Conservation (phyloP, 2,113 vertebrate species). For the Ceyx cyanopectus region DNA sequence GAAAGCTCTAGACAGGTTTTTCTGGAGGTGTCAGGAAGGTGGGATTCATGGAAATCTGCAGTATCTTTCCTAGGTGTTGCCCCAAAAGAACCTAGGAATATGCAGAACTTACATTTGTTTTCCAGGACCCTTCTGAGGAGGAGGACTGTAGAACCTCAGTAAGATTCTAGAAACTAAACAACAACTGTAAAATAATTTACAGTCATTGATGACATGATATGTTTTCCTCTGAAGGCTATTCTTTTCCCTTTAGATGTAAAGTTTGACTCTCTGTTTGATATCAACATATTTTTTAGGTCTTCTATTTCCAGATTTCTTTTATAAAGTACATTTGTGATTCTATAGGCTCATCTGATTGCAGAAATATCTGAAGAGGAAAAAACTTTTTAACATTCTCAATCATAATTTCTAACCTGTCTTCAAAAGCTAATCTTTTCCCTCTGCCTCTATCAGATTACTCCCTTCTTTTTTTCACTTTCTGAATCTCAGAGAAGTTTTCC, state of each 20-base stretch:
- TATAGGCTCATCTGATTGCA: not conserved
- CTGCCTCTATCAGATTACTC: not conserved
- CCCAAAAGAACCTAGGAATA: not conserved
- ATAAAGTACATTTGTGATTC: accelerated
- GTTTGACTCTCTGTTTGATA: not conserved
- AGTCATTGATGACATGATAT: not conserved
- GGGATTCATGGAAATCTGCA: not conserved
- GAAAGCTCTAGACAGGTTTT: too few relatives aligned
- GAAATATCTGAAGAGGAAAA: not conserved
- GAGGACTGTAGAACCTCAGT: not conserved
- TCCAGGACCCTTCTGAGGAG: not conserved
- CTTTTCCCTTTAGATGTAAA: not conserved
- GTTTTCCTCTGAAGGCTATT: not conserved
- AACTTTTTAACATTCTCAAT: not conserved
- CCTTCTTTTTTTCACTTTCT: not conserved
- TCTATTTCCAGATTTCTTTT: not conserved
- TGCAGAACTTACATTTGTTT: not conserved
- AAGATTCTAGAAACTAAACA: not conserved
- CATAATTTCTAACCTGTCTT: not conserved
- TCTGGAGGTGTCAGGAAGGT: not conserved
- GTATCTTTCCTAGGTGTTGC: not conserved
- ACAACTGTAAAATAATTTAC: not conserved
- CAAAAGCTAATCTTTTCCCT: not conserved
- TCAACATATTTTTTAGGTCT: not conserved
- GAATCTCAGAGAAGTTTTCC: not conserved